These are phyloP conservation scores for Rhyacophila evoluta DNA, from an alignment of 2,888 invertebrate species.

Conservation along the genomic window DNA sequence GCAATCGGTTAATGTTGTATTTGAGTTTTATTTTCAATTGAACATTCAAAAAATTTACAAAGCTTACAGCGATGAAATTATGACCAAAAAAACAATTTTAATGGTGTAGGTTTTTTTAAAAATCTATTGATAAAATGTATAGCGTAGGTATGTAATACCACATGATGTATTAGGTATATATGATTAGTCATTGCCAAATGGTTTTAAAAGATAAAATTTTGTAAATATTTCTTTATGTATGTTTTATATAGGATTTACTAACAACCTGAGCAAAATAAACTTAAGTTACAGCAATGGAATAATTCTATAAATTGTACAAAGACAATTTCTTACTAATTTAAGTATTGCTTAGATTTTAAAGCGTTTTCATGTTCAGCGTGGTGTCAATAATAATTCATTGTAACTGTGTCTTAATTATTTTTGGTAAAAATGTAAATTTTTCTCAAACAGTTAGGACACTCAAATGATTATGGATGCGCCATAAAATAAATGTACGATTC, in stretches of 20 bases:
- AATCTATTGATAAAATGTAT: constrained; percentile 28
- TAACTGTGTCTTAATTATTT: constrained; percentile 28
- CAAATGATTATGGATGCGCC: neutral
- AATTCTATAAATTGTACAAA: constrained; percentile 45
- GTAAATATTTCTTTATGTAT: constrained; percentile 41
- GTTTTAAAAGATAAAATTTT: constrained; percentile 30
- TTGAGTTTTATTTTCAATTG: too few species aligned
- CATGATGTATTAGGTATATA: constrained; percentile 31
- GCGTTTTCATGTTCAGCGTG: constrained; percentile 40
- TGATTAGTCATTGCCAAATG: constrained; percentile 46
- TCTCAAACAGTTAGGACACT: constrained; percentile 6
- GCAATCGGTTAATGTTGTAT: too few species aligned
- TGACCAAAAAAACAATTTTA: constrained; percentile 41
- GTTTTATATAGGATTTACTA: constrained; percentile 36
- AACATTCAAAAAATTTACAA: too few species aligned
- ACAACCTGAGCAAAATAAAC: constrained; percentile 27
- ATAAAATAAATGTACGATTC: neutral
- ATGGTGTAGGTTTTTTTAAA: constrained; percentile 38
- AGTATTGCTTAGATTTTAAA: constrained; percentile 39
- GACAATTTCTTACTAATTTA: constrained; percentile 38
- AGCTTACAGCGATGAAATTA: constrained; percentile 44
- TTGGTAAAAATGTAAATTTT: constrained; percentile 20
- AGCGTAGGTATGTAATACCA: constrained; percentile 37
- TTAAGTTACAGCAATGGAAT: constrained; percentile 41
- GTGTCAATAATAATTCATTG: constrained; percentile 42